Base-by-base conservation (phyloP, 2,113 vertebrate species). In the Shinisaurus crocodilurus region DNA sequence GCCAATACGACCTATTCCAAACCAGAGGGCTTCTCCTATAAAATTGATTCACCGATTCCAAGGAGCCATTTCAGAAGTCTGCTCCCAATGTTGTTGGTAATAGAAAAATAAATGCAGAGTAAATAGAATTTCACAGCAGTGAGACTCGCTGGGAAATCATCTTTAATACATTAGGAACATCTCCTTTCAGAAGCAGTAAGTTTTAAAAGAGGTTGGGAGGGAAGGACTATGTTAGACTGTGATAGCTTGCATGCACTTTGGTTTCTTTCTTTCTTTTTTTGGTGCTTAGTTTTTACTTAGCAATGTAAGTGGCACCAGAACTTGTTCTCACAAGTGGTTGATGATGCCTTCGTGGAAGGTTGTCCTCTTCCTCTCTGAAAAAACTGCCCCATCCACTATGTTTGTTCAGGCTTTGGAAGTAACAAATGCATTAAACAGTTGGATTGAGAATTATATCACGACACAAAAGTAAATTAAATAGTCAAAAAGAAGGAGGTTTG, bases 41-140 rank as follows among this genome's bases (percentile, higher is more conserved):
- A 95, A 92, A 90, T 69, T 90, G 88, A 94, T 94, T 93, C 83
- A 88, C 88, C 82, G 94, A 67, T 90, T 95, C 92, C 50, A 75
- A 93, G 93, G 94, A 95, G 82, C 91, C 87, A 27, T 82, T 95
- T 95, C 89, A 93, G 88, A 91, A 93, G 88, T 75, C 90, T 95
- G 90, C 76, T 93, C 93, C 93, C 82, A 90, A 25, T 90, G 65
- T 94, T 94, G 91, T 93, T 89, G 91, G 89, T 96, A 96, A 96
- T 94, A 94, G 92, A 95, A 96, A 96, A 97, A 92, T 92, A 96
- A 96, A 96, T 95, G 90, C 91, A 94, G 89, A 96, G 90, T 93
- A 95, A 97, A 97, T 96, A 93, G 89, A 95, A 96, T 96, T 95
- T 96, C 88, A 92, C 95, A 87, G 89, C 92, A 89, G 89, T 85